A percentile compares a stretch with the other conserved stretches of the same genome.
These are phyloP conservation scores for Euzetes globulus DNA, from an alignment of 2,888 invertebrate species.

Conservation along the genomic window DNA sequence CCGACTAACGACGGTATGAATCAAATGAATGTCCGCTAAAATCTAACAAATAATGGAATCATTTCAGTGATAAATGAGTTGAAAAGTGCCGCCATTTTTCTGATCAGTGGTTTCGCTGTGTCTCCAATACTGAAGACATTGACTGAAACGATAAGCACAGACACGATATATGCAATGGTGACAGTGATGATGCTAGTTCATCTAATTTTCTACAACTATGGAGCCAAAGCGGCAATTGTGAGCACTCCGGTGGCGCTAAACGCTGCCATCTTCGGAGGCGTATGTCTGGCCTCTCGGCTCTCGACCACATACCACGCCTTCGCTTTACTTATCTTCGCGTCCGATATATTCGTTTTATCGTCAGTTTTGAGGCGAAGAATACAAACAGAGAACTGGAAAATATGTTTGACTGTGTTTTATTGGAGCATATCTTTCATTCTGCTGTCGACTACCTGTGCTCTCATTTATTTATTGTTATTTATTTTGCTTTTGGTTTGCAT, in stretches of 20 bases:
- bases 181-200: constrained; percentile 78
- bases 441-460: constrained; percentile 26
- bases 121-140: constrained; percentile 87
- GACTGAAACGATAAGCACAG: constrained; percentile 92
- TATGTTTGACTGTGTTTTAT: constrained; percentile 8
- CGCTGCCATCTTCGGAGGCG: constrained; percentile 87
- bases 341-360: constrained; percentile 77
- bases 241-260: constrained; percentile 86
- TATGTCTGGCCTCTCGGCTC: constrained; percentile 86
- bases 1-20: constrained; percentile 59
- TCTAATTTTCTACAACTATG: constrained; percentile 86
- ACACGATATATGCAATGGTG: constrained; percentile 91
- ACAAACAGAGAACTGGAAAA: constrained; percentile 11
- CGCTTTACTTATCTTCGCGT: constrained; percentile 76
- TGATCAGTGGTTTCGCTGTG: constrained; percentile 76
- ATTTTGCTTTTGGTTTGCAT: constrained; percentile 52
- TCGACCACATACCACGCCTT: constrained; percentile 79
- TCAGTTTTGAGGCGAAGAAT: constrained; percentile 60
- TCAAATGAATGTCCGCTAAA: not conserved
- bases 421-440: constrained; percentile 27
- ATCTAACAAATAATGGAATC: not conserved
- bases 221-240: constrained; percentile 68
- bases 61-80: constrained; percentile 54
- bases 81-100: constrained; percentile 69
- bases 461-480: constrained; percentile 47